Evolutionary conservation across 1,140 invertebrate genomes (phyloP).

Genomic region (Drosophila oshimai): DNA sequence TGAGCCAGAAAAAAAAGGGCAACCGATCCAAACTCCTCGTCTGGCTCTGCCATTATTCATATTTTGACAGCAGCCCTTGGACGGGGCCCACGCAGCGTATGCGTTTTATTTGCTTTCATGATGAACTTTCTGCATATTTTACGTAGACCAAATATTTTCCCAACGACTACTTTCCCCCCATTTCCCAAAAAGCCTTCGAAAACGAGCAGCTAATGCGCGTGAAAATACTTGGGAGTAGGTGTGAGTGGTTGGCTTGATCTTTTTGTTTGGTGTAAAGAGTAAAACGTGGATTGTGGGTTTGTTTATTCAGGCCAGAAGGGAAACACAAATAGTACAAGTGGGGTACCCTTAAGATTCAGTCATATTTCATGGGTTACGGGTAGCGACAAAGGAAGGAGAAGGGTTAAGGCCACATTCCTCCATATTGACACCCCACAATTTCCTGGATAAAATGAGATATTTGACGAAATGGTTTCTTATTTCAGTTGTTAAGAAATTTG

Average conservation of each 20-base stretch:
- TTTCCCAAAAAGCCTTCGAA: conserved; percentile 3
- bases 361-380: conserved; percentile 3
- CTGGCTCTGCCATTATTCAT: conserved; percentile 66
- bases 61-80: conserved; percentile 62
- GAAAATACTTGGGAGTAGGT: conserved; percentile 35
- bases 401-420: not conserved
- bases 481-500: not conserved
- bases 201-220: conserved; percentile 61
- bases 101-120: conserved; percentile 77
- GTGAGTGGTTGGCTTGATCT: conserved; percentile 37
- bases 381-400: not conserved
- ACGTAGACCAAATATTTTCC: conserved; percentile 49
- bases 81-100: conserved; percentile 61
- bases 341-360: conserved; percentile 1
- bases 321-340: conserved; percentile 11
- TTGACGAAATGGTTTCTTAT: not conserved
- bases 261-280: conserved; percentile 23
- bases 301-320: conserved; percentile 21
- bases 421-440: conserved; percentile 14
- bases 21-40: conserved; percentile 22
- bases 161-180: conserved; percentile 1
- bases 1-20: conserved; percentile 13
- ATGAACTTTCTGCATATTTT: conserved; percentile 69
- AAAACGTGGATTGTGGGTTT: conserved; percentile 6
- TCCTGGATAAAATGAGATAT: conserved; percentile 5